Percentiles rank a stretch among this genome's conserved stretches.
Conservation (phyloP, 2,888 invertebrate genomes). For the Aspidiotus destructor region DNA sequence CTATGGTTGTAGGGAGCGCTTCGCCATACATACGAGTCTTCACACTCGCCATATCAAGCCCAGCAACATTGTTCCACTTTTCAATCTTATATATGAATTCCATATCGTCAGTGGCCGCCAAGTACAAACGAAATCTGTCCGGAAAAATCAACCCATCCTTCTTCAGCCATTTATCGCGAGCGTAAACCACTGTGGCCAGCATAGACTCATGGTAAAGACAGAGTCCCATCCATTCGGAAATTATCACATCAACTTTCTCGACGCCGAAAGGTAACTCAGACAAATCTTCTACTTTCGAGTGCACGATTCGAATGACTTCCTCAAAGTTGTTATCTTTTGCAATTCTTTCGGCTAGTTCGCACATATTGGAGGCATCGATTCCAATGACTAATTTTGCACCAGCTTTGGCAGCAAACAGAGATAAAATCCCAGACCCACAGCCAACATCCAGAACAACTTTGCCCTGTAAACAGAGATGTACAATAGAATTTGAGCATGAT, state of each 20-base stretch:
- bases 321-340: slow-evolving; percentile 9
- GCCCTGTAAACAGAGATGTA: slow-evolving; percentile 47
- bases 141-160: slow-evolving; percentile 13
- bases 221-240: slow-evolving; percentile 29
- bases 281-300: slow-evolving; percentile 20
- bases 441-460: slow-evolving; percentile 90
- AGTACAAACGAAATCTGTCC: slow-evolving; percentile 2
- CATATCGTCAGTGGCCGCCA: slow-evolving; percentile 7
- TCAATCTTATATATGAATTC: neutral
- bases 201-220: slow-evolving; percentile 25
- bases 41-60: slow-evolving; percentile 2
- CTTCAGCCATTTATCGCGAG: slow-evolving; percentile 20
- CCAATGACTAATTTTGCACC: slow-evolving; percentile 85
- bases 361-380: slow-evolving; percentile 88
- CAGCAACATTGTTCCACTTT: neutral
- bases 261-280: slow-evolving; percentile 13
- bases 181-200: slow-evolving; percentile 17
- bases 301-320: slow-evolving; percentile 12
- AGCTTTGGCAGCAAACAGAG: slow-evolving; percentile 93
- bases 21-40: neutral
- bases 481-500: slow-evolving; percentile 42
- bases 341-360: neutral
- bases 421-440: slow-evolving; percentile 93
- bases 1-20: neutral
- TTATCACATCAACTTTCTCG: slow-evolving; percentile 16